Conservation (phyloP, 2,888 invertebrate genomes). For the Blastobasis adustella region DNA sequence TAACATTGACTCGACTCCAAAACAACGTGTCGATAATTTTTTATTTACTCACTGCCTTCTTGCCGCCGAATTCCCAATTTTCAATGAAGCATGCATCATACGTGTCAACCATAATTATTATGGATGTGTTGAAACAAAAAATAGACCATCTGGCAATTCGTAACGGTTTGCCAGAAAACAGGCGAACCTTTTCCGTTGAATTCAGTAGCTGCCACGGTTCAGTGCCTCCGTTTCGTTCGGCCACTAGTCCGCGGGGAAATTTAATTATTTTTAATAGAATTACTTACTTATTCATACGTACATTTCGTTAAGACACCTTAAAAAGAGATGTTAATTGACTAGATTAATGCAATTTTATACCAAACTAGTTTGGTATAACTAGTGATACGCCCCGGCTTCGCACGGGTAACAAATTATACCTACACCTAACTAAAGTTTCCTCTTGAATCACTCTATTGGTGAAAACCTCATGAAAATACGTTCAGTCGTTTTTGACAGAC, state of each 20-base stretch:
- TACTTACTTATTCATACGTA: too few relatives aligned
- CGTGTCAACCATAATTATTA: conserved; percentile 52
- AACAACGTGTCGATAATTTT: neutral
- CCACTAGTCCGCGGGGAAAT: neutral
- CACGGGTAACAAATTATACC: too few relatives aligned
- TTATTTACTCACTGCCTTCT: neutral
- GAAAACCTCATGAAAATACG: too few relatives aligned
- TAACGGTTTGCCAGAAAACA: conserved; percentile 61
- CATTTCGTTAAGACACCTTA: too few relatives aligned
- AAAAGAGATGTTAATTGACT: too few relatives aligned
- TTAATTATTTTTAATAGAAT: neutral
- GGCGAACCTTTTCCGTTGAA: conserved; percentile 49
- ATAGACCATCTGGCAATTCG: conserved; percentile 61
- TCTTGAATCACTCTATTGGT: too few relatives aligned
- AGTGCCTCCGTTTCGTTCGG: conserved; percentile 41
- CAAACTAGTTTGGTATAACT: too few relatives aligned
- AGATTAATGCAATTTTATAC: too few relatives aligned
- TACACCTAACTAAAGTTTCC: too few relatives aligned
- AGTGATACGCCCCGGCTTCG: too few relatives aligned
- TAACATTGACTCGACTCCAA: too few relatives aligned
- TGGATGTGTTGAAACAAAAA: conserved; percentile 56
- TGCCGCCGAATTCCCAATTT: conserved; percentile 37
- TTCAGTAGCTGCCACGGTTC: conserved; percentile 64
- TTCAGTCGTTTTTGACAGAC: too few relatives aligned
- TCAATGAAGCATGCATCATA: conserved; percentile 43